phyloP scores from a whole-genome alignment of 2,113 vertebrate genomes.

The Anguilla rostrata region DNA sequence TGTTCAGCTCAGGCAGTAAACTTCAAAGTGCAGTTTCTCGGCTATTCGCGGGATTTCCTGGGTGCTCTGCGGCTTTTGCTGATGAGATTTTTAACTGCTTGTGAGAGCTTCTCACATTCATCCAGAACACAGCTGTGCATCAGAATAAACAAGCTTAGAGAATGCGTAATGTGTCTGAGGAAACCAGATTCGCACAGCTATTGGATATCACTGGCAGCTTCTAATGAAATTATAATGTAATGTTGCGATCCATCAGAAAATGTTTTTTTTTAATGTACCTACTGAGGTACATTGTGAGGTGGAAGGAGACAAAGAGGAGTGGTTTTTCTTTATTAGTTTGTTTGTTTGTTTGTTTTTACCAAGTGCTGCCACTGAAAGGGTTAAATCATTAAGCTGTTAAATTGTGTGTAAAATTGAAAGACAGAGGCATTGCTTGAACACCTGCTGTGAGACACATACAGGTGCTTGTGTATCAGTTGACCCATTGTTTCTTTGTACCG shows the following conservation, averaged over 20 bases:
- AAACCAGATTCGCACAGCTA: background rate
- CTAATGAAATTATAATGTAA: background rate
- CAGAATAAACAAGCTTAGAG: background rate
- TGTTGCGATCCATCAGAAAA: background rate
- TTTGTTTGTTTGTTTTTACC: no score
- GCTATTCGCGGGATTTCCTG: background rate
- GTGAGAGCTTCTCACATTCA: background rate
- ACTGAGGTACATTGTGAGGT: background rate
- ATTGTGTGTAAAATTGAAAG: background rate
- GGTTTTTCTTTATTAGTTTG: background rate
- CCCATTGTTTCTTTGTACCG: background rate
- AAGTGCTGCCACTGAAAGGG: background rate
- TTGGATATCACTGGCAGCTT: background rate
- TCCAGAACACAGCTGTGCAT: background rate
- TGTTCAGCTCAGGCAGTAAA: background rate
- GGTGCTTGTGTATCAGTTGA: background rate
- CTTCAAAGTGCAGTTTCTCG: background rate
- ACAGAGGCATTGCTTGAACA: background rate
- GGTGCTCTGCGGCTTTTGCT: background rate
- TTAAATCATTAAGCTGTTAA: slow-evolving; percentile 6
- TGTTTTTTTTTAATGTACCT: background rate
- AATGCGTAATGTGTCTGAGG: background rate
- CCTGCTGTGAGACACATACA: background rate
- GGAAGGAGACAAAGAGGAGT: background rate
- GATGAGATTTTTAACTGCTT: background rate